These are phyloP conservation scores for Neofelis nebulosa DNA, from an alignment of 2,113 vertebrate species.

Conservation along the genomic window DNA sequence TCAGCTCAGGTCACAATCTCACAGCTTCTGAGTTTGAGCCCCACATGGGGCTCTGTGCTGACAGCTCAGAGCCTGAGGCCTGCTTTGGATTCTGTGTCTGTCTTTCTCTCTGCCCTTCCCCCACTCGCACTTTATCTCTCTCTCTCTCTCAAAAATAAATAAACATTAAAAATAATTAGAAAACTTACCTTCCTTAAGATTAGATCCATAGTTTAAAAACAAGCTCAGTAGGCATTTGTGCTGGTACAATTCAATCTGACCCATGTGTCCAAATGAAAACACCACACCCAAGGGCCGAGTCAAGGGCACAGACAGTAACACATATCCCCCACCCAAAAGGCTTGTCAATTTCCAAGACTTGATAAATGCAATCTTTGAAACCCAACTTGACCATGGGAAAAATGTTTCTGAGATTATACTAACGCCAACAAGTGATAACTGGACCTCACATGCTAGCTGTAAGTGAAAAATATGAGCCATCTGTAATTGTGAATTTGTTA, in stretches of 20 bases:
- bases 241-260: neutral
- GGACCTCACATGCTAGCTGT: neutral
- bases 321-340: neutral
- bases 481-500: neutral
- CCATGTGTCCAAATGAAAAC: slow-evolving; percentile 27
- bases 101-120: too few species aligned
- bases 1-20: too few species aligned
- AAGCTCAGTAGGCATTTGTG: neutral
- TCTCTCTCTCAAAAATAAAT: too few species aligned
- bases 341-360: slow-evolving; percentile 22
- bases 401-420: slow-evolving; percentile 26
- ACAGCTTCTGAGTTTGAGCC: too few species aligned
- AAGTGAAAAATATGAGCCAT: neutral
- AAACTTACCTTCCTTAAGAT: neutral
- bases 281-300: slow-evolving; percentile 6
- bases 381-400: neutral
- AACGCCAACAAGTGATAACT: neutral
- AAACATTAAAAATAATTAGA: neutral
- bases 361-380: slow-evolving; percentile 24
- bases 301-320: neutral
- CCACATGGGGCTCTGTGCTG: too few species aligned
- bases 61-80: too few species aligned
- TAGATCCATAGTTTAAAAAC: neutral
- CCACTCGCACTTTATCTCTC: too few species aligned
- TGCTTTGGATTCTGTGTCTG: too few species aligned